Base-by-base conservation (phyloP, 2,113 vertebrate species). In the Passer montanus region DNA sequence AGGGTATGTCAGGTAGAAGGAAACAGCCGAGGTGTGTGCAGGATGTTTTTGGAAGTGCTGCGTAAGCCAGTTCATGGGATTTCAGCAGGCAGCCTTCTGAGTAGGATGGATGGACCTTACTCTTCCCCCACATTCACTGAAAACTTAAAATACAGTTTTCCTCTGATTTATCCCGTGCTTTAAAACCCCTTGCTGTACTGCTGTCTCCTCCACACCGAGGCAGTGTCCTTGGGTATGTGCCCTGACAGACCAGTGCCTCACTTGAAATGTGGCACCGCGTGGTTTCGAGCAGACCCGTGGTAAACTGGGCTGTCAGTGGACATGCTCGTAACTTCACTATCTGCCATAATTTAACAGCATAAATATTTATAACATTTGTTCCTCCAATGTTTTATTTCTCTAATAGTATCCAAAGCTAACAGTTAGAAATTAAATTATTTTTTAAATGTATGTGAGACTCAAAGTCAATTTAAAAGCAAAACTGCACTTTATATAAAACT, bases 151-250 rank as follows among this genome's bases (percentile, higher is more conserved):
- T 31, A 37, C 44, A 33, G 28, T 47, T 81, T 75, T 9, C 20
- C 6, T 67, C 17, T 41, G 59, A n/a, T 56, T 70, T 69, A 9
- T 0, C 17, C 15, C 13, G 3, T 0, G 1, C 39, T 74, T 83
- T 12, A 67, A 86, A 80, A 30, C 1, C 17, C 39, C 44, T 78
- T 72, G 37, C 35, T 74, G 41, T 35, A 4, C 31, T 33, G 53
- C 52, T 53, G 31, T 56, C 18, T 30, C 14, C 35, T 15, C 1
- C 47, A 0, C 15, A 3, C 60, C 0, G 8, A 84, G 72, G 12
- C 9, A 1, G 22, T 13, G 47, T 60, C 76, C 64, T 56, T 81
- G 68, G 26, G 52, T 27, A 14, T 5, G 31, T 2, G 2, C 44
- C 2, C 62, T 20, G 17, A 12, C 15, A 7, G 20, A 35, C 14